A percentile compares a stretch with the other conserved stretches of the same genome.
Conservation (phyloP, 2,113 vertebrate species). For the Nesogale talazaci region DNA sequence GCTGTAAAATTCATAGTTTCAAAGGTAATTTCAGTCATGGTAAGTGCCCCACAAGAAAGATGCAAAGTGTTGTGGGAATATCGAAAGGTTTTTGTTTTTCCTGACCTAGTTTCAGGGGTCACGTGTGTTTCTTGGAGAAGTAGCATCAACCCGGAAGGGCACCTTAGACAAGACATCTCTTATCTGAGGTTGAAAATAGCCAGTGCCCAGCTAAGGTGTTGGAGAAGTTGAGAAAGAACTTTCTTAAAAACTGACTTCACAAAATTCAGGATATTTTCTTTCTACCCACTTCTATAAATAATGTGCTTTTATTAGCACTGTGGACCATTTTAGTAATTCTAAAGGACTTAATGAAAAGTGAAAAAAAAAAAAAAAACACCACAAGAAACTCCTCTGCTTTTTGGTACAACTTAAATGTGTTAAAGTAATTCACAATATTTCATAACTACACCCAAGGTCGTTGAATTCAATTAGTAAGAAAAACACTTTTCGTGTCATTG, state of each 20-base stretch:
- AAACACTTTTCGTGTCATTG: not conserved
- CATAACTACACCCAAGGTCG: not conserved
- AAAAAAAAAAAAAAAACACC: not conserved
- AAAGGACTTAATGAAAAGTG: not conserved
- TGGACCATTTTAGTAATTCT: not conserved
- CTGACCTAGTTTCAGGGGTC: not conserved
- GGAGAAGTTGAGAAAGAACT: not conserved
- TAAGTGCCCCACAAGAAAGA: not conserved
- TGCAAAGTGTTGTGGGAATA: not conserved
- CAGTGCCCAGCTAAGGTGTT: not conserved
- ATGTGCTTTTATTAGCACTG: not conserved
- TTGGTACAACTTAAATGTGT: slow-evolving; percentile 10
- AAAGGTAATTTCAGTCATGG: not conserved
- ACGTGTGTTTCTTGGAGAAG: not conserved
- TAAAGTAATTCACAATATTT: slow-evolving; percentile 57
- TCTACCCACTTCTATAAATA: not conserved
- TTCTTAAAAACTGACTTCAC: not conserved
- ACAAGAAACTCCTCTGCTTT: not conserved
- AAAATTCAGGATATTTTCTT: not conserved
- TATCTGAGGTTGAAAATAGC: not conserved
- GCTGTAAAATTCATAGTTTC: not conserved
- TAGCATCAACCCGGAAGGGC: not conserved
- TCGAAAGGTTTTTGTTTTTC: not conserved
- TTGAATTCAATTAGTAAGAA: slow-evolving; percentile 52
- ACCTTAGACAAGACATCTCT: not conserved